Base-by-base conservation (phyloP, 1,140 invertebrate genomes). In the Neodiprion lecontei region DNA sequence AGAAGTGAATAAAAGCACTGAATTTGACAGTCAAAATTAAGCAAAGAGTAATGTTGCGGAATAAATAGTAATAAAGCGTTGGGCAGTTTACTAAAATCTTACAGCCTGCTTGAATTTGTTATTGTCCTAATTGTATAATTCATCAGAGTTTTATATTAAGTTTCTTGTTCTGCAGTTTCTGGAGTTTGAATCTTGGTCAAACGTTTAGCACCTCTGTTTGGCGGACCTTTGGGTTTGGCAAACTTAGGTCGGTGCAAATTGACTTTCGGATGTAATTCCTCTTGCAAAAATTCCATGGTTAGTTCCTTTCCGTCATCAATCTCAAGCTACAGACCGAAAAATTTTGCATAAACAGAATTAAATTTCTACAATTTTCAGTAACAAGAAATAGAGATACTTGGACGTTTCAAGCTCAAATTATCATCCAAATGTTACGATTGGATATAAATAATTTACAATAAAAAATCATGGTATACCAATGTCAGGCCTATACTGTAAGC, bases 201-300 rank as follows among this genome's bases (percentile, higher is more conserved):
- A 75, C 97, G 91, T 88, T 96, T 96, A 9, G 96, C 96, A 67
- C 97, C 97, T 82, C 97, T 90, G 81, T 95, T 95, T 5, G 96
- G 95, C 77, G 97, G 97, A 53, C 96, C 97, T 89, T 97, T 98
- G 11, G 97, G 97, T 88, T 98, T 98, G 47, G 95, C 95, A 91
- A 99, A 99, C 79, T 97, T 96, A 48, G 95, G 95, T 79, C 94
- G 91, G 86, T 96, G 94, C 67, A 97, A 91, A 87, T 95, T 96
- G 82, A 95, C 94, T 86, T 96, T 97, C 9, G 98, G 98, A 89
- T 99, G 97, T 75, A 99, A 91, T 89, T 99, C 96, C 79, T 98
- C 96, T 85, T 96, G 92, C 9, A 99, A 89, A 88, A 92, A 98
- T 77, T 95, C 93, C 88, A 97, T 96, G 1, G 95, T 97, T 69